Conservation (phyloP, 2,113 vertebrate genomes). For the Mixornis gularis region DNA sequence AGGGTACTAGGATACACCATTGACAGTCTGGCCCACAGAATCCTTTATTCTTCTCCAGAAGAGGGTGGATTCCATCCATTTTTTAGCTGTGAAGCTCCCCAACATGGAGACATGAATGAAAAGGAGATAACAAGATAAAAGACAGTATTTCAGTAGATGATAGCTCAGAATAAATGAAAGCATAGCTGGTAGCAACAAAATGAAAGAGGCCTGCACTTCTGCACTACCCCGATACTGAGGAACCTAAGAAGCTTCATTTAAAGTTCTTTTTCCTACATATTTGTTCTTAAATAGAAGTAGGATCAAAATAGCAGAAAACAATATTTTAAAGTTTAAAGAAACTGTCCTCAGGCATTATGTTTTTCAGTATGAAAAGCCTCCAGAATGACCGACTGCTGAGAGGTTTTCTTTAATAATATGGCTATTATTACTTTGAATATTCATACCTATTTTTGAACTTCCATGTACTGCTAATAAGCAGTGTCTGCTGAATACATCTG, state of each 20-base stretch:
- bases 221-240: neutral
- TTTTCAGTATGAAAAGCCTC: neutral
- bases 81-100: neutral
- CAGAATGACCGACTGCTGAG: neutral
- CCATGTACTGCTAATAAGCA: neutral
- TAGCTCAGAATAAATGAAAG: neutral
- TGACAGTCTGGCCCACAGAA: neutral
- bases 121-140: neutral
- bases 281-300: neutral
- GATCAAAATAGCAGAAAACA: neutral
- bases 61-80: neutral
- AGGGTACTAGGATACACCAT: rapidly evolving
- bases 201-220: neutral
- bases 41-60: neutral
- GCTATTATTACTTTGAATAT: neutral
- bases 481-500: neutral
- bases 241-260: neutral
- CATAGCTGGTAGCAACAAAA: neutral
- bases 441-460: neutral
- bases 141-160: neutral
- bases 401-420: neutral
- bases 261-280: neutral
- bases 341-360: neutral
- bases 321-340: neutral
- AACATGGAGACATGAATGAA: neutral